A percentile compares a stretch with the other conserved stretches of the same genome.
phyloP scores from a whole-genome alignment of 2,113 vertebrate genomes.

The Pogona vitticeps region DNA sequence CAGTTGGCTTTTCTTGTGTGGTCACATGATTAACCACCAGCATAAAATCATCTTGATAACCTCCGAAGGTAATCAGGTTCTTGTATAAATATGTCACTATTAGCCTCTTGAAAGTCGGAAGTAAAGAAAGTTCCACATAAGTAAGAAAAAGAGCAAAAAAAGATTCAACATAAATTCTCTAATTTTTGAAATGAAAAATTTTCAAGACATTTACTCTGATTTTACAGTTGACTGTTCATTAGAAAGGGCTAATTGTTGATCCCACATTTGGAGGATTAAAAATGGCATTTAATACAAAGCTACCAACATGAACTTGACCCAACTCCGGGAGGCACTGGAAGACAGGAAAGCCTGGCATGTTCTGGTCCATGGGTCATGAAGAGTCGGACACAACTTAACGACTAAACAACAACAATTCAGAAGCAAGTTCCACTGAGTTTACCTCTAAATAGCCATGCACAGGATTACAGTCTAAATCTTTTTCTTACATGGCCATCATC shows the following conservation, averaged over 20 bases:
- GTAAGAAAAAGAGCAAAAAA: conserved; percentile 33
- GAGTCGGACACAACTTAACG: too few species aligned
- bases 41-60: conserved; percentile 93
- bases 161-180: not conserved
- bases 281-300: too few species aligned
- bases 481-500: not conserved
- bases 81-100: conserved; percentile 85
- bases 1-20: conserved; percentile 85
- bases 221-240: not conserved
- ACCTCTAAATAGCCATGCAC: too few species aligned
- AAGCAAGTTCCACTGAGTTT: not conserved
- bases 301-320: too few species aligned
- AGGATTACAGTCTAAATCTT: not conserved
- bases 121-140: conserved; percentile 41
- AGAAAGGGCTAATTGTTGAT: too few species aligned
- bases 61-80: conserved; percentile 92
- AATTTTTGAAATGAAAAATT: too few species aligned
- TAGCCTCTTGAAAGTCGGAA: conserved; percentile 78
- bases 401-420: too few species aligned
- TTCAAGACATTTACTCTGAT: not conserved
- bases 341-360: too few species aligned
- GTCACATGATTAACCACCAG: conserved; percentile 82
- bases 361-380: too few species aligned
- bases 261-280: not conserved
- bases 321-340: too few species aligned